Base-by-base conservation (phyloP, 1,140 invertebrate species). In the Euborellia annulipes region DNA sequence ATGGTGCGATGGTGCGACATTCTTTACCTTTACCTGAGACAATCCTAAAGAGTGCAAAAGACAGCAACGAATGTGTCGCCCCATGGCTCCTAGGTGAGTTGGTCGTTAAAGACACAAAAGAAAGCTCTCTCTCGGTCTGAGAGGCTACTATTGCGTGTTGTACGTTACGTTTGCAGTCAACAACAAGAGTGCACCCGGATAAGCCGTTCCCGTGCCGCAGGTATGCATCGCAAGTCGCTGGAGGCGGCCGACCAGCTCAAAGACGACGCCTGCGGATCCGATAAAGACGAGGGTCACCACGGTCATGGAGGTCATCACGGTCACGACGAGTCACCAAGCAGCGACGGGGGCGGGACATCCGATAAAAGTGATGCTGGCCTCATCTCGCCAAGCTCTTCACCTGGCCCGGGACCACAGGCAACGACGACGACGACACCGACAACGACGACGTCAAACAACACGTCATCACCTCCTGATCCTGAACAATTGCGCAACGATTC, bases 1-100 rank as follows among this genome's bases (percentile, higher is more conserved):
- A 98, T 62, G 95, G 95, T 1, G 95, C 95, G 38, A 98, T 98
- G 94, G 93, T 97, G 40, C 71, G 94, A 50, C 94, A 98, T 67
- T 95, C 91, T 21, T 69, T 98, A 45, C 94, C 94, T 0, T 75
- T 98, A 52, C 94, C 94, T 1, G 93, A 98, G 57, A 95, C 90
- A 36, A 97, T 98, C 50, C 75, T 97, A 47, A 96, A 96, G 69
- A 88, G 84, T 61, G 87, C 87, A 56, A 93, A 93, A 64, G 89
- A 92, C 55, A 47, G 45, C 14, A 86, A 87, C 62, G 85, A 93
- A 56, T 88, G 85, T 40, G 89, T 92, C 40, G 93, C 94, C 14
- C 94, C 94, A 2, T 98, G 94, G 94, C 73, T 98, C 58, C 76
- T 98, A 67, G 93, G 95, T 97, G 78, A 66, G 57, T 52, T 43